phyloP scores from a whole-genome alignment of 1,140 invertebrate genomes.

The Drosophila arawakana region DNA sequence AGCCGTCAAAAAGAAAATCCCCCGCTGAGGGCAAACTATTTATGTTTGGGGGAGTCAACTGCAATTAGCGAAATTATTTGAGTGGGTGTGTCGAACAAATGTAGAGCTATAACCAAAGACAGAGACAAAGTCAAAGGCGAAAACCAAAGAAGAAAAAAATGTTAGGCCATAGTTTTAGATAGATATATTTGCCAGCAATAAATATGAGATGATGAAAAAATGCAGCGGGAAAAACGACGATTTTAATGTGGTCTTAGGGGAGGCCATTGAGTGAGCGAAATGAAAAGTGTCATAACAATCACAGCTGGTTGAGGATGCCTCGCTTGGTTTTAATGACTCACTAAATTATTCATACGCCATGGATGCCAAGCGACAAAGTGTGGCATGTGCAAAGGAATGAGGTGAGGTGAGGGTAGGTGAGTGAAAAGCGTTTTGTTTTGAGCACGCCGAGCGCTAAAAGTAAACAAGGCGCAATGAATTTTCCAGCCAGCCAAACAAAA shows the following conservation, averaged over 20 bases:
- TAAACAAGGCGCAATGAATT: conserved; percentile 74
- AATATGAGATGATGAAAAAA: conserved; percentile 3
- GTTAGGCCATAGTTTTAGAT: conserved; percentile 13
- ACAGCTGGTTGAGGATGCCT: conserved; percentile 38
- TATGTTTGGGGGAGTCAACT: conserved; percentile 13
- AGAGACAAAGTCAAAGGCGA: conserved; percentile 2
- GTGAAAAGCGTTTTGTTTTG: conserved; percentile 79
- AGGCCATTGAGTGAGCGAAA: conserved; percentile 57
- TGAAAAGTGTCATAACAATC: conserved; percentile 81
- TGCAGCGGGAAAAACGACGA: conserved; percentile 29
- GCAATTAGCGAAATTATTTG: conserved; percentile 56
- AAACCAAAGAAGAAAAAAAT: conserved; percentile 5
- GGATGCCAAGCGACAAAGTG: conserved; percentile 49
- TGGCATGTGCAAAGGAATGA: not conserved
- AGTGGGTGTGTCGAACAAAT: conserved; percentile 30
- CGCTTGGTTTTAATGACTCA: conserved; percentile 76
- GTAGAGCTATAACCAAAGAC: conserved; percentile 2
- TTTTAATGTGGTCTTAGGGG: conserved; percentile 48
- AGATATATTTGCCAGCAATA: conserved; percentile 19
- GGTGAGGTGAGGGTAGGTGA: conserved; percentile 8
- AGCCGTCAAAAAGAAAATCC: not conserved
- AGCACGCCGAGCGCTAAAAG: conserved; percentile 79
- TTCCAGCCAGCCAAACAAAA: conserved; percentile 79
- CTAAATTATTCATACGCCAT: conserved; percentile 83
- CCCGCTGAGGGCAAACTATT: not conserved